Base-by-base conservation (phyloP, 1,140 invertebrate genomes). In the Nephila pilipes region DNA sequence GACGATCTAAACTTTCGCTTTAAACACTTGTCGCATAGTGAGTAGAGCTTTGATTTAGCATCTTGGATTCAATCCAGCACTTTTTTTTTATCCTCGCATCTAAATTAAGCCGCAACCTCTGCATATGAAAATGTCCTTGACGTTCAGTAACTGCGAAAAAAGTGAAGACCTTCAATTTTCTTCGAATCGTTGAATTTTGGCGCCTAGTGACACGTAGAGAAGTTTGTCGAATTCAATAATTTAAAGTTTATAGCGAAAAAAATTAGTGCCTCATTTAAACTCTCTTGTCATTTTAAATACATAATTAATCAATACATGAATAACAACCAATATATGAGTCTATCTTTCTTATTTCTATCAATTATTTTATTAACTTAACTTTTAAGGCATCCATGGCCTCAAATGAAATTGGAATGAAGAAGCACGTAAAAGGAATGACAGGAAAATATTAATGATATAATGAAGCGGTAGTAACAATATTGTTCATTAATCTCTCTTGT, bases 81-180 rank as follows among this genome's bases (percentile, higher is more conserved):
- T 65, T 25, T 65, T n/a, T n/a, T 46, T 46, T 46, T 46, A 46
- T 46, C 46, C 46, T 46, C 46, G 46, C 12, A 25, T 65, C 63
- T 63, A 63, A 63, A 63, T 63, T 63, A 63, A 63, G 60, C 22
- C 63, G n/a, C 63, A 65, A 65, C 63, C 63, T 65, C n/a, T 65
- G 63, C 63, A 65, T 65, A n/a, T 25, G 25, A 65, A 65, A 65
- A n/a, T 65, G 63, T 25, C n/a, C n/a, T 25, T 65, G 63, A 65
- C n/a, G 63, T 25, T 65, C 22, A 65, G 5, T 65, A n/a, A 25
- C n/a, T n/a, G 14, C 63, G 1, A 46, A 46, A 46, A 46, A 46
- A n/a, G n/a, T n/a, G n/a, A n/a, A n/a, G n/a, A 1, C 3, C 6
- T 63, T 63, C n/a, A 63, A 22, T 63, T 2, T 63, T 20, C n/a